Conservation (phyloP, 2,888 invertebrate species). For the Tenthredo distinguenda region DNA sequence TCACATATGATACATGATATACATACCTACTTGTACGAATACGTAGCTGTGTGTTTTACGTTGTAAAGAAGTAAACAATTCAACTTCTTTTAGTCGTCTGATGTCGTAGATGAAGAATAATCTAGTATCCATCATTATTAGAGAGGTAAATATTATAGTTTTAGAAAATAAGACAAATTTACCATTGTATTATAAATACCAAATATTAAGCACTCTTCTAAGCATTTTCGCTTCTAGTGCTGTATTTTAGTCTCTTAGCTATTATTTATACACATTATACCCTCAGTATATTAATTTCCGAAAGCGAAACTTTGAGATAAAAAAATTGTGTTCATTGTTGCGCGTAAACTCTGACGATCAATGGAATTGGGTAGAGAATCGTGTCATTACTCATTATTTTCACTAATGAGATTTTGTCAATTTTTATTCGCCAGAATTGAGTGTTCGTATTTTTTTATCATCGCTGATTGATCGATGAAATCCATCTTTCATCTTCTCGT, state of each 20-base stretch:
- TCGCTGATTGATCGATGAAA: constrained; percentile 54
- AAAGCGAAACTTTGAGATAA: neutral
- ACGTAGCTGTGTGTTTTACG: neutral
- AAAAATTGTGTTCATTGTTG: neutral
- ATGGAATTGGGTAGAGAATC: neutral
- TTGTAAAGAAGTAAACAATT: neutral
- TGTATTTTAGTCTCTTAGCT: constrained; percentile 29
- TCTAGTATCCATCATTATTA: neutral
- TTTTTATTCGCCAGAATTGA: constrained; percentile 39
- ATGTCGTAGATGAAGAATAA: neutral
- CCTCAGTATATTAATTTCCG: neutral
- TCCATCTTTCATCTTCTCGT: neutral
- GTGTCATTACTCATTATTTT: constrained; percentile 22
- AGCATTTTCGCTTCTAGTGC: constrained; percentile 46
- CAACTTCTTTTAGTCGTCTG: neutral
- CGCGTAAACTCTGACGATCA: neutral
- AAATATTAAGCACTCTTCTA: constrained; percentile 62
- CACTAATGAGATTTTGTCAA: constrained; percentile 1
- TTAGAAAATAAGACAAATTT: constrained; percentile 53
- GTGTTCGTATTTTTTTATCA: neutral
- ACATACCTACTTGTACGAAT: neutral
- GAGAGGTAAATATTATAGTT: constrained; percentile 25
- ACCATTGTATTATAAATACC: constrained; percentile 69
- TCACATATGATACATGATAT: neutral
- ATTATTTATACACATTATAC: constrained; percentile 16